phyloP scores from a whole-genome alignment of 1,140 invertebrate species.

The Gerris buenoi region DNA sequence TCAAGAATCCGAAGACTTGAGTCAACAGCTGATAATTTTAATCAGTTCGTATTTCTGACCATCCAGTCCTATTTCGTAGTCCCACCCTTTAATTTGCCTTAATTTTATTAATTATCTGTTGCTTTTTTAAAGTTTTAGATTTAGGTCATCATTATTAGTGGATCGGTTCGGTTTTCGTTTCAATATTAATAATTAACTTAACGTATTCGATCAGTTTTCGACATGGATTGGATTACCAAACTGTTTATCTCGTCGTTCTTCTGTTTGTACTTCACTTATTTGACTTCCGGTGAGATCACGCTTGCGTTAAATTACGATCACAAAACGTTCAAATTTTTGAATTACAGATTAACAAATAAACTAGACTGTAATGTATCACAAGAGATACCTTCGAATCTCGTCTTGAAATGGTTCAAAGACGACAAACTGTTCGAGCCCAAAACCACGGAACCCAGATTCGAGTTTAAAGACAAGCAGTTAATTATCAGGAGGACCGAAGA shows the following conservation, averaged over 20 bases:
- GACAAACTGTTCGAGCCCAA: not conserved
- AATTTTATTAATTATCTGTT: too few relatives aligned
- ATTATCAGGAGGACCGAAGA: conserved; percentile 3
- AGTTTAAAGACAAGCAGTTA: conserved; percentile 1
- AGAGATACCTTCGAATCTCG: not conserved
- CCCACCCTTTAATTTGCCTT: too few relatives aligned
- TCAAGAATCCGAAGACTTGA: too few relatives aligned
- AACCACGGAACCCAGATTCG: not conserved
- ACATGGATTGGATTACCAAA: not conserved
- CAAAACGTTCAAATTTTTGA: not conserved
- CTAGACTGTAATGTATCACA: not conserved
- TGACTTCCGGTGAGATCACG: not conserved
- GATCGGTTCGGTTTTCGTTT: too few relatives aligned
- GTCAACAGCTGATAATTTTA: too few relatives aligned
- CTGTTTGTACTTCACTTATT: not conserved
- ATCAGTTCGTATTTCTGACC: too few relatives aligned
- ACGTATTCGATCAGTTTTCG: too few relatives aligned
- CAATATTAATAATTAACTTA: too few relatives aligned
- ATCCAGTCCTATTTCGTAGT: too few relatives aligned
- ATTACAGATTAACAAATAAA: not conserved
- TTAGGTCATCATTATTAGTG: too few relatives aligned
- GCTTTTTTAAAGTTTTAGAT: too few relatives aligned
- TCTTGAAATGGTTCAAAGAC: not conserved
- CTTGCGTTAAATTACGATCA: not conserved
- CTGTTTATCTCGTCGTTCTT: not conserved